Evolutionary conservation across 2,888 invertebrate species (phyloP), one percentile per base, ranked within the genome.

Genomic region (Drosophila fungiperda): DNA sequence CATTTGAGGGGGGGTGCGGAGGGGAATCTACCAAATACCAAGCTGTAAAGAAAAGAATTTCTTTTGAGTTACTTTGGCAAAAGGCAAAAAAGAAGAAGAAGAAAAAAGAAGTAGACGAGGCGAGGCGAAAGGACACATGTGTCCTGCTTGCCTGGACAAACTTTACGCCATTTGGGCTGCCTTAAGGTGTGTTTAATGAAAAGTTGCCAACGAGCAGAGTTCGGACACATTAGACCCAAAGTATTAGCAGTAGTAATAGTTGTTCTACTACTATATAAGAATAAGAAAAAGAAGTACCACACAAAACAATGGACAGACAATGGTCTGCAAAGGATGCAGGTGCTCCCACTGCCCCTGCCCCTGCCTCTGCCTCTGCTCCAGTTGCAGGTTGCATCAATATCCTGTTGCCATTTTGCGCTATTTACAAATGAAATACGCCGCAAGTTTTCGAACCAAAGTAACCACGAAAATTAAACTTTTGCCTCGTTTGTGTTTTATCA

Each of bases 351-450:
- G 81, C 59, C 57, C 29, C 50, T 17, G 17, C 54, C 20, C 3
- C 42, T 64, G 52, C 52, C 45, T 7, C 55, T 60, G 7, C 42
- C 50, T 3, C 38, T 50, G 29, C 58, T 35, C 53, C 54, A 54
- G 59, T 78, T 81, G 63, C 63, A 66, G 62, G 83, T 83, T 82
- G 87, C 82, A 82, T 86, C 87, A 82, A 82, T 82, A 86, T 82
- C 87, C 82, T 86, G 82, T 82, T 82, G 82, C 82, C 82, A 82
- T 82, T 82, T 82, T 82, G 80, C 80, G 82, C 84, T 85, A 84
- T 84, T 84, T 84, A 85, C 88, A 85, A 84, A 84, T 89, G 87
- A 86, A 86, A 86, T 89, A 86, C 89, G 85, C 89, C 82, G 82
- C 89, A 86, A 86, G 87, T 86, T 85, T 89, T 80, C 71, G 65